Evolutionary conservation across 2,113 vertebrate genomes (phyloP).

Genomic region (Procapra przewalskii): DNA sequence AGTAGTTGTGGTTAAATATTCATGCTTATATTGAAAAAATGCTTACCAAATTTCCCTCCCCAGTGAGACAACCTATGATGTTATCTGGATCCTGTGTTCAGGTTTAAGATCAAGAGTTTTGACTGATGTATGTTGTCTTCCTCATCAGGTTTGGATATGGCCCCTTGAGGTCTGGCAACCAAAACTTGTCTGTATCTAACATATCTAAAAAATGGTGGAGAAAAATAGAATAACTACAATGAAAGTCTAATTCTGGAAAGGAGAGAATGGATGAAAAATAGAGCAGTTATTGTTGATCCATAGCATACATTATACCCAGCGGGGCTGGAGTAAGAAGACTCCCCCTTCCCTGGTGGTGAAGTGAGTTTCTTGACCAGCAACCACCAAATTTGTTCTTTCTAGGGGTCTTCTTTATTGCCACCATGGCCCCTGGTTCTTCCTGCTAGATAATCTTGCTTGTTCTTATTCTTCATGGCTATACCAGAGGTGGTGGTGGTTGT

Average conservation of each 20-base stretch:
- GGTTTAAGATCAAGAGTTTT: background rate
- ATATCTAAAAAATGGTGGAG: background rate
- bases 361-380: background rate
- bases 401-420: background rate
- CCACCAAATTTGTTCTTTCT: background rate
- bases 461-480: background rate
- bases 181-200: background rate
- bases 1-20: background rate
- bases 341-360: background rate
- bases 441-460: background rate
- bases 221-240: background rate
- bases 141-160: background rate
- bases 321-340: background rate
- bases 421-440: background rate
- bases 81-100: background rate
- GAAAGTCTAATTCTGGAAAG: background rate
- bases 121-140: background rate
- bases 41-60: background rate
- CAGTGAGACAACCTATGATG: background rate
- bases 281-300: background rate
- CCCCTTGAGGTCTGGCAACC: background rate
- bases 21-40: background rate
- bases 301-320: background rate
- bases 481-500: background rate
- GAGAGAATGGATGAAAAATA: background rate